Percentiles rank a stretch among this genome's conserved stretches.
phyloP scores from a whole-genome alignment of 2,113 vertebrate genomes.

The Arvicanthis niloticus region DNA sequence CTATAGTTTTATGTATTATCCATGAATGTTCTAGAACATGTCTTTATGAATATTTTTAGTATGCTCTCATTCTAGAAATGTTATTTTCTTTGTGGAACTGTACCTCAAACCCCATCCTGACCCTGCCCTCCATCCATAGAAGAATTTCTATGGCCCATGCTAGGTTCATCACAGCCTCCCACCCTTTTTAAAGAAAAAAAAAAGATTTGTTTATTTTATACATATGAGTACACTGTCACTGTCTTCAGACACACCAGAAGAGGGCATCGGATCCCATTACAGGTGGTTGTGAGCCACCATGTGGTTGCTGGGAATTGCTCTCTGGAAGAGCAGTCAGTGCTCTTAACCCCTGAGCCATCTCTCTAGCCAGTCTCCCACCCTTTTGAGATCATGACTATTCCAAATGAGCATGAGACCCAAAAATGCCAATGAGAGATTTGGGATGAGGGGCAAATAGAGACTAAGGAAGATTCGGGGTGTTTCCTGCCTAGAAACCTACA shows the following conservation, averaged over 20 bases:
- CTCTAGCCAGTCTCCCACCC: neutral
- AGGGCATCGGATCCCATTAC: no score
- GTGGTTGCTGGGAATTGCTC: no score
- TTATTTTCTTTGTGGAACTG: neutral
- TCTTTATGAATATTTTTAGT: neutral
- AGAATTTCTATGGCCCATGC: neutral
- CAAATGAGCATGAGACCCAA: neutral
- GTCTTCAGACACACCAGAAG: no score
- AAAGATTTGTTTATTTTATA: no score
- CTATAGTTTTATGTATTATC: neutral
- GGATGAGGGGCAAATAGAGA: neutral
- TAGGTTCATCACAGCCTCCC: neutral
- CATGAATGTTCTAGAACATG: neutral
- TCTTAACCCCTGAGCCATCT: no score
- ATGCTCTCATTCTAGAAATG: neutral
- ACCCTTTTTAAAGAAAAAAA: neutral
- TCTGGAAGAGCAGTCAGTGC: no score
- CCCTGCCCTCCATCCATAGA: neutral
- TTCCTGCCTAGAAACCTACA: neutral
- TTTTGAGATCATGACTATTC: neutral
- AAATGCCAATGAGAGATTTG: neutral
- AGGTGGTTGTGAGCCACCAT: no score
- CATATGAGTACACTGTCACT: no score
- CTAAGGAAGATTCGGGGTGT: neutral
- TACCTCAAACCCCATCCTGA: neutral